Conservation (phyloP, 2,797 vertebrate species). For the Diglossa cyanea region DNA sequence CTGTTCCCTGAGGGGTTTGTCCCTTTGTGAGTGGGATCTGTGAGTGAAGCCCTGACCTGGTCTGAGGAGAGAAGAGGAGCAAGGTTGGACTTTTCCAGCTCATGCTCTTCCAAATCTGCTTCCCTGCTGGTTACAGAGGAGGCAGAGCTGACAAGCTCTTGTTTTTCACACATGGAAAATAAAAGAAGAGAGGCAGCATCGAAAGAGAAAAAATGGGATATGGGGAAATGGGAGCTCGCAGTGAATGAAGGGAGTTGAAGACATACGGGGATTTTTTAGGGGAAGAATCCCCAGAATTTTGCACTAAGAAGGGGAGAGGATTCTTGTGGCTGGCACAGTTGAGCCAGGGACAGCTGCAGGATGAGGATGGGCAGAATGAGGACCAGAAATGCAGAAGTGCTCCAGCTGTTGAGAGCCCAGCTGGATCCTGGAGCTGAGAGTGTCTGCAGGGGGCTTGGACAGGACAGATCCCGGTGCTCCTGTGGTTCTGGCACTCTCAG, state of each 20-base stretch:
- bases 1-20: background rate
- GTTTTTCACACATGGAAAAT: accelerated
- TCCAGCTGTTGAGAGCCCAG: background rate
- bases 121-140: background rate
- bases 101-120: accelerated
- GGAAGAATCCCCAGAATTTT: background rate
- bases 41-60: background rate
- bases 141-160: background rate
- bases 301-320: background rate
- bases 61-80: background rate
- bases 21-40: background rate
- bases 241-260: background rate
- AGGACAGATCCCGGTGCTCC: accelerated
- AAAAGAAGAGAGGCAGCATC: background rate
- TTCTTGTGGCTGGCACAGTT: background rate
- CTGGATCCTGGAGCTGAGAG: background rate
- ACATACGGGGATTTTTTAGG: background rate
- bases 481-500: accelerated
- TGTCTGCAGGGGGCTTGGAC: background rate
- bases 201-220: background rate
- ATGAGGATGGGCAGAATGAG: background rate
- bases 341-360: background rate
- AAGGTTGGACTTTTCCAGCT: background rate
- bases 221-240: background rate
- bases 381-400: background rate